Base-by-base conservation (phyloP, 92 coral and sea anemone genomes). In the Porites lobata region DNA sequence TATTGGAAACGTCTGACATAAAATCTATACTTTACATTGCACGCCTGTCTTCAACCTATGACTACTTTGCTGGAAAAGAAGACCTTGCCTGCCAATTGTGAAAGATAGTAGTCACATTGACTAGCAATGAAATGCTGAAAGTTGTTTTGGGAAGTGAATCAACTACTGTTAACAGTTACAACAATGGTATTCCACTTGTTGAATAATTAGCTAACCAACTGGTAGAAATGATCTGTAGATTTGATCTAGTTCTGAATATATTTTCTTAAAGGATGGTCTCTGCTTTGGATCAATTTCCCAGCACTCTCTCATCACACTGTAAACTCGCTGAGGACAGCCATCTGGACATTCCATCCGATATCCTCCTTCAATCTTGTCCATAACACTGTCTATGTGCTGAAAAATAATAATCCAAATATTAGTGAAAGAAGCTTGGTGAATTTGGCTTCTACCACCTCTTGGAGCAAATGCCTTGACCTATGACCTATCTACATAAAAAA, bases 281-380 rank as follows among this genome's bases (percentile, higher is more conserved):
- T 74, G 80, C 8, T 80, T 85, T 19, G 96, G 96, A 50, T 76
- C 71, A 18, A 90, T 50, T 64, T 92, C 92, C 99, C 99, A 97
- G 61, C 98, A 97, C 20, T 90, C 91, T 24, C 68, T 84, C 99
- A 97, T 97, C 32, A 95, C 85, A 22, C 71, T 63, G 50, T 91
- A 97, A 63, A 97, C 94, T n/a, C 70, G 81, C 4, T 79, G 38
- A 4, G 97, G 92, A 75, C 99, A 97, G 1, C 97, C 98, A 51
- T 97, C 99, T 0, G 99, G 99, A 58, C 80, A 64, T 57, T 97
- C 99, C 99, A 97, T 97, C 22, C 99, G 92, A 86, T 97, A 95
- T 50, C 98, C 98, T 62, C 85, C 75, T 72, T 90, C 92, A 17
- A 97, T 94, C 81, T 90, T 91, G 1, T 94, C 86, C 58, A 92